Percentiles rank a stretch among this genome's conserved stretches.
phyloP scores from a whole-genome alignment of 2,113 vertebrate genomes.

The Chloropsis cyanopogon region DNA sequence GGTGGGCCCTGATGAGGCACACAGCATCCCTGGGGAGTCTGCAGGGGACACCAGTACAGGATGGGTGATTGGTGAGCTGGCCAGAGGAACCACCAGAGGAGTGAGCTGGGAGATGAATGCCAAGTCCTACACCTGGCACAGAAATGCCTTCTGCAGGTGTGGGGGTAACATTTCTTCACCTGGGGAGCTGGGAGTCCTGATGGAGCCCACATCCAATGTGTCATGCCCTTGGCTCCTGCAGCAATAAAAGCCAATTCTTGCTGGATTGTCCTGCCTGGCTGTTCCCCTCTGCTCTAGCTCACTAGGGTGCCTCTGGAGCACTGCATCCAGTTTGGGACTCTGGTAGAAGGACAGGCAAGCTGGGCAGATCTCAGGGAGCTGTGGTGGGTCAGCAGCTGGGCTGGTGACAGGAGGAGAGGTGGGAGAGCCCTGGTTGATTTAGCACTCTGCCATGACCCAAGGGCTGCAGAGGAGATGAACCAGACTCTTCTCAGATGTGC shows the following conservation, averaged over 20 bases:
- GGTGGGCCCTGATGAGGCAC: background rate
- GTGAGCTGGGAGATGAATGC: background rate
- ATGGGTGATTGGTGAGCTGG: background rate
- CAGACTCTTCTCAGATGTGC: background rate
- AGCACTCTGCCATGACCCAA: background rate
- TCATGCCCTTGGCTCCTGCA: background rate
- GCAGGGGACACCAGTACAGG: background rate
- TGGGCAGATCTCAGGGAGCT: background rate
- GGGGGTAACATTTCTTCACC: background rate
- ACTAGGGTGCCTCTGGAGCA: background rate
- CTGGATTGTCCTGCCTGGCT: background rate
- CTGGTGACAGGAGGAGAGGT: background rate
- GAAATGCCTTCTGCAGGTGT: fast-evolving
- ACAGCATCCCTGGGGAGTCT: background rate
- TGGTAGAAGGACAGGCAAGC: background rate
- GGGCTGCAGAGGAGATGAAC: background rate
- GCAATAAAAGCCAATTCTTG: background rate
- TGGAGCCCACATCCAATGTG: background rate
- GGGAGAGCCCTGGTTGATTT: background rate
- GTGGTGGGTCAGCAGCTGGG: background rate
- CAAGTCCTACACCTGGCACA: background rate
- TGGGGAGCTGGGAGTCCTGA: background rate
- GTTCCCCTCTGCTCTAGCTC: background rate
- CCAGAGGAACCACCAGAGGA: background rate
- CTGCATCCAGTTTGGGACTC: too few relatives aligned